A percentile compares a stretch with the other conserved stretches of the same genome.
Evolutionary conservation across 2,797 vertebrate genomes (phyloP).

Genomic region (Onychomys torridus): DNA sequence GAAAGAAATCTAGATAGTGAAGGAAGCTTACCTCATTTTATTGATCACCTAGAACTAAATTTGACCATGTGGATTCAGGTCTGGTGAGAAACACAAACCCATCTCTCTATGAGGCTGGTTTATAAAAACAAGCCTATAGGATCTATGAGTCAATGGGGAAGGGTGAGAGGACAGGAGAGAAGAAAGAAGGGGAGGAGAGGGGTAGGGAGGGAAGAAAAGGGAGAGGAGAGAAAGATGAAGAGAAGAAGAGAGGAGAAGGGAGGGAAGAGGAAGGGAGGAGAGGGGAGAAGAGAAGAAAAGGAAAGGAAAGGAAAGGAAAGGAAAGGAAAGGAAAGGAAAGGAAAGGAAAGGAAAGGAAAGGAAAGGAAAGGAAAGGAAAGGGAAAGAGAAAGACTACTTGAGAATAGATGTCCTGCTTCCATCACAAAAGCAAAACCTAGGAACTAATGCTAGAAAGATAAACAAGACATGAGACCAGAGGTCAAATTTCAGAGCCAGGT

Average conservation of each 20-base stretch:
- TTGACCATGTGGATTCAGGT: not conserved
- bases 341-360: not conserved
- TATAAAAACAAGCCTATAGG: not conserved
- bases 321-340: not conserved
- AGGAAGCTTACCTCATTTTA: not conserved
- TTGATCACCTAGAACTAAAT: not conserved
- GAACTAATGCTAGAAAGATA: not conserved
- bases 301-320: fast-evolving
- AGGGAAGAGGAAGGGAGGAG: not conserved
- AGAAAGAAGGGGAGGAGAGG: not conserved
- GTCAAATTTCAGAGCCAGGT: not conserved
- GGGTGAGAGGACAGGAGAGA: not conserved
- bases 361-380: not conserved
- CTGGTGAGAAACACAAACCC: not conserved
- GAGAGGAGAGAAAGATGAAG: fast-evolving
- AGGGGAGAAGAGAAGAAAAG: fast-evolving
- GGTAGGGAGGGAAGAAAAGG: not conserved
- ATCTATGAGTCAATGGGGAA: too few relatives aligned
- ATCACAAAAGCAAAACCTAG: not conserved
- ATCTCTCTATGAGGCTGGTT: not conserved
- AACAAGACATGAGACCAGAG: not conserved
- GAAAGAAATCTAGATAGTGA: not conserved
- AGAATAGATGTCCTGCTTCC: not conserved
- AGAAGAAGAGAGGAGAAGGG: not conserved
- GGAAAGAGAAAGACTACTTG: not conserved